Base-by-base conservation (phyloP, 1,140 invertebrate genomes). In the Gonioctena quinquepunctata region DNA sequence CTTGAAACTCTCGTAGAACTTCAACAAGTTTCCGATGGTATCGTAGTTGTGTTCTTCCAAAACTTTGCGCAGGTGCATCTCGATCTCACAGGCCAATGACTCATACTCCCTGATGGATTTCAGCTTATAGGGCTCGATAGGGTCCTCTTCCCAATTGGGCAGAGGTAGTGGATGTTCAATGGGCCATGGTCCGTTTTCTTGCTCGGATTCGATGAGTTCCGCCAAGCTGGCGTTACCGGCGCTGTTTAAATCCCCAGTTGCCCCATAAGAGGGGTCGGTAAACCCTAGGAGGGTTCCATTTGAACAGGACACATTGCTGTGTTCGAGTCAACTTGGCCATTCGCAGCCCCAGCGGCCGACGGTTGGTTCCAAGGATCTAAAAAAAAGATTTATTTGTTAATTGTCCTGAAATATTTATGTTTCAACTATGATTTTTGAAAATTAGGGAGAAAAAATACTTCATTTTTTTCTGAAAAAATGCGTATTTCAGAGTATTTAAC, bases 251-350 rank as follows among this genome's bases (percentile, higher is more conserved):
- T 66, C 49, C 63, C 71, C 69, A 28, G 70, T 26, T 33, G 52
- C 27, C 68, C 65, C 68, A 52, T 64, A 25, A 66, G 42, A 22
- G 59, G 27, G 59, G 25, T 27, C 64, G 42, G 48, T 66, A 16
- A 57, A 68, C 72, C 69, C 74, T 81, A 81, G 74, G 78, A 82
- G 80, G 77, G 78, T 73, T 73, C 76, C 82, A 84, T 84, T 83
- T 82, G 85, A 83, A 81, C 84, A 87, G 83, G 86, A 84, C 80
- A 81, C 82, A 78, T 81, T 85, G 85, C 84, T 85, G 86, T 87
- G 83, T 84, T 84, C 91, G 93, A 95, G 93, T 94, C 93, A 95
- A 94, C 93, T 95, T 85, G 93, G 93, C 93, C 93, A 95, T 84
- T 95, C 93, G 83, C 89, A 90, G 83, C 92, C 93, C 93, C 92